Evolutionary conservation across 2,113 vertebrate genomes (phyloP), one percentile per base, ranked within the genome.

Genomic region (Tauraco erythrolophus): DNA sequence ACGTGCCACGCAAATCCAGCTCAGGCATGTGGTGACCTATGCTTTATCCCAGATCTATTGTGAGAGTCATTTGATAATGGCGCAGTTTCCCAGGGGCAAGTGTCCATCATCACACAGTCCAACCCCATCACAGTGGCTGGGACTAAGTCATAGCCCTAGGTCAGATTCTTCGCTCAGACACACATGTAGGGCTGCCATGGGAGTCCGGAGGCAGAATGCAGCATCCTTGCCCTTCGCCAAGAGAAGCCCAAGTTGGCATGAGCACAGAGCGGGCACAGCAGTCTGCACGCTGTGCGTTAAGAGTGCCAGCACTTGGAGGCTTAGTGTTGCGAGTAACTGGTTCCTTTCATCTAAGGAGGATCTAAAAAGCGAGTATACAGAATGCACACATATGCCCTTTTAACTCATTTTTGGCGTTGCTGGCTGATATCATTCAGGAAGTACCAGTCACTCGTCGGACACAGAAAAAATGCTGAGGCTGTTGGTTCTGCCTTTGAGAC

Each of bases 391-490:
- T 54, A 14, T 48, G 50, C 72, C 66, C 57, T 89, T 91, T 85
- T 25, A 71, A 72, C 35, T 93, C 80, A 84, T 89, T 95, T 95
- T 92, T 92, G 74, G 62, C 54, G 25, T 43, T 65, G 41, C 57
- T 51, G 48, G 71, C 65, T 89, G 84, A 84, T 85, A 79, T 43
- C 4, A 4, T 81, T 85, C 83, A 91, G 92, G 92, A 94, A 95
- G 61, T 69, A 75, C 27, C 39, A 71, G 86, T 48, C 72, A 64
- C 77, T 58, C 57, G 19, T 0, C 94, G 89, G 69, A 85, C 95
- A 76, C 45, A 50, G 61, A 66, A 81, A 84, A 68, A 84, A 57
- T 37, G 14, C 45, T 58, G 79, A 82, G 65, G 80, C 83, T 92
- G 2, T 62, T 71, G 27, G n/a, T 69, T 84, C 84, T 91, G 62